phyloP scores from a whole-genome alignment of 2,797 vertebrate species.

The Neoniphon sammara region DNA sequence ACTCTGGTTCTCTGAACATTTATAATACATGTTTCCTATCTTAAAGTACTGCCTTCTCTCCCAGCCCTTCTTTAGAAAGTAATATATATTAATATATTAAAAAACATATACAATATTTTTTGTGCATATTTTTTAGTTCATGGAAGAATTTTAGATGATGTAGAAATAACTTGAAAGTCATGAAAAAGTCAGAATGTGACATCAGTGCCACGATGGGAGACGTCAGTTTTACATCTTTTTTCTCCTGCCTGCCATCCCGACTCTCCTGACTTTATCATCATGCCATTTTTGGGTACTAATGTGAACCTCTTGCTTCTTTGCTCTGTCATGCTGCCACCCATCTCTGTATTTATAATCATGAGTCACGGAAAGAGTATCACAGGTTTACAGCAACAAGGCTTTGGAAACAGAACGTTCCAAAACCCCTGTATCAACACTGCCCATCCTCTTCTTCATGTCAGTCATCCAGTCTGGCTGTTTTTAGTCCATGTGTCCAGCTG shows the following conservation, averaged over 20 bases:
- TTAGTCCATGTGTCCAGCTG: slow-evolving; percentile 55
- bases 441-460: slow-evolving; percentile 25
- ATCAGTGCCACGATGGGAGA: no score
- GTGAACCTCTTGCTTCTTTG: slow-evolving; percentile 7
- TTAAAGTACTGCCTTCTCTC: no score
- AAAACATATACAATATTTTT: no score
- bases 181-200: no score
- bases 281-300: slow-evolving; percentile 12
- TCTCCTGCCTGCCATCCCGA: neutral
- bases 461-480: slow-evolving; percentile 48
- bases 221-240: neutral
- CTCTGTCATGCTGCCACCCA: slow-evolving; percentile 2
- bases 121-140: no score
- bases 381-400: slow-evolving; percentile 32
- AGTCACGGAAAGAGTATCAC: slow-evolving; percentile 20
- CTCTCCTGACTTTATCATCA: neutral
- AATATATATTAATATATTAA: no score
- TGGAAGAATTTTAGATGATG: no score
- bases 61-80: no score
- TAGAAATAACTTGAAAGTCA: no score
- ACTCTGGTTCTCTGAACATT: no score
- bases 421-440: slow-evolving; percentile 58
- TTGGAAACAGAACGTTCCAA: slow-evolving; percentile 55
- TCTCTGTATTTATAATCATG: slow-evolving; percentile 62
- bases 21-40: no score